Evolutionary conservation across 2,888 invertebrate genomes (phyloP).

Genomic region (Aromia moschata): DNA sequence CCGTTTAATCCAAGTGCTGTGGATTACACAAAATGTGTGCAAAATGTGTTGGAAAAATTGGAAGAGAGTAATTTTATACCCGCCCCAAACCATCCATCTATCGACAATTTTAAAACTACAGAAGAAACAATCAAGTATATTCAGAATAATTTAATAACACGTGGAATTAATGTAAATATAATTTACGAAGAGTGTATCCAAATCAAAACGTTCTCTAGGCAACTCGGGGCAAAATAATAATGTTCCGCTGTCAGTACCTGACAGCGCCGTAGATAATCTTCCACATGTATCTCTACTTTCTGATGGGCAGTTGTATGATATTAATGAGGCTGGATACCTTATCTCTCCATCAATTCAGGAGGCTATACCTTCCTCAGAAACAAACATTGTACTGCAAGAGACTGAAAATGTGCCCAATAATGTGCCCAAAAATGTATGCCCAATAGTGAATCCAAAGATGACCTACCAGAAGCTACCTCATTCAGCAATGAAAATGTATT

Average conservation of each 20-base stretch:
- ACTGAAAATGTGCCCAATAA: constrained; percentile 1
- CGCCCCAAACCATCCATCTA: background rate
- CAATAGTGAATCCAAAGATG: background rate
- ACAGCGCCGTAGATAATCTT: constrained; percentile 2
- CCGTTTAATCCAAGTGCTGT: background rate
- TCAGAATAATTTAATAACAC: background rate
- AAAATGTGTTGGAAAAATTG: background rate
- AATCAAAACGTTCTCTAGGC: background rate
- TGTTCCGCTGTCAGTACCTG: background rate
- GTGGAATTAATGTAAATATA: constrained; percentile 2
- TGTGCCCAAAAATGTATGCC: background rate
- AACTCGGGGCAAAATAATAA: background rate
- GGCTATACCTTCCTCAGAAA: background rate
- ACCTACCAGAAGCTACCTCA: background rate
- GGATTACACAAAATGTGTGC: background rate
- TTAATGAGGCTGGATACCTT: constrained; percentile 1
- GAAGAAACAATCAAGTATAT: background rate
- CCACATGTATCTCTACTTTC: background rate
- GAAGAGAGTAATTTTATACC: background rate
- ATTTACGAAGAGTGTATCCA: background rate
- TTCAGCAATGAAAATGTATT: background rate
- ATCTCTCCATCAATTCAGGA: background rate
- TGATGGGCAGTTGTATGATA: background rate
- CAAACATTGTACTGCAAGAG: background rate
- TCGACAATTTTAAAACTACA: background rate